Conservation (phyloP, 1,140 invertebrate genomes). For the Drosophila miranda region DNA sequence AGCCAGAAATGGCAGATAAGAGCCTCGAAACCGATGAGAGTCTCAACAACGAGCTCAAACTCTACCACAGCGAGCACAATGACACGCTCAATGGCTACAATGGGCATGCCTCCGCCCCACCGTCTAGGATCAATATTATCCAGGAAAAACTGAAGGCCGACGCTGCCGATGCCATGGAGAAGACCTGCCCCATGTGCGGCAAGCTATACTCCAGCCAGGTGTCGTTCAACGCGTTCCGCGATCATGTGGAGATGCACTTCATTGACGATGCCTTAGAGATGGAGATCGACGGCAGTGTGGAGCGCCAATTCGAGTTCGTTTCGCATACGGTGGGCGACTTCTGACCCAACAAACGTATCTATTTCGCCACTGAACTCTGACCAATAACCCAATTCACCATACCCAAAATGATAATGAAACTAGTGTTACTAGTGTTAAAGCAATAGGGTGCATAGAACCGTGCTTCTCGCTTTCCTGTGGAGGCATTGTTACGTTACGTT, state of each 20-base stretch:
- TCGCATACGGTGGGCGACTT: conserved; percentile 79
- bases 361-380: conserved; percentile 58
- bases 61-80: conserved; percentile 23
- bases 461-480: conserved; percentile 21
- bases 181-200: conserved; percentile 83
- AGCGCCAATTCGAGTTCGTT: conserved; percentile 75
- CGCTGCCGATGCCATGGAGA: conserved; percentile 67
- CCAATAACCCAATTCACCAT: conserved; percentile 1
- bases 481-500: conserved; percentile 39
- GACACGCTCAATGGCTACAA: conserved; percentile 14
- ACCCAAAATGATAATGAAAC: neutral
- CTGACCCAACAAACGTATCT: conserved; percentile 64
- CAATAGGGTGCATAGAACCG: conserved; percentile 19
- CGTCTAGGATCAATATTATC: conserved; percentile 54
- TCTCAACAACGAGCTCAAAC: conserved; percentile 48
- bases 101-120: conserved; percentile 15
- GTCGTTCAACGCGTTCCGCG: conserved; percentile 80
- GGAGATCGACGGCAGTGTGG: conserved; percentile 54
- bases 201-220: conserved; percentile 78
- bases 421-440: conserved; percentile 29
- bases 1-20: conserved; percentile 81
- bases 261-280: conserved; percentile 65
- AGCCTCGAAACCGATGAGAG: conserved; percentile 78
- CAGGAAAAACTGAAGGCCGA: conserved; percentile 70
- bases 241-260: conserved; percentile 84